phyloP scores from a whole-genome alignment of 92 coral and sea anemone genomes.

The Blastomussa wellsi region DNA sequence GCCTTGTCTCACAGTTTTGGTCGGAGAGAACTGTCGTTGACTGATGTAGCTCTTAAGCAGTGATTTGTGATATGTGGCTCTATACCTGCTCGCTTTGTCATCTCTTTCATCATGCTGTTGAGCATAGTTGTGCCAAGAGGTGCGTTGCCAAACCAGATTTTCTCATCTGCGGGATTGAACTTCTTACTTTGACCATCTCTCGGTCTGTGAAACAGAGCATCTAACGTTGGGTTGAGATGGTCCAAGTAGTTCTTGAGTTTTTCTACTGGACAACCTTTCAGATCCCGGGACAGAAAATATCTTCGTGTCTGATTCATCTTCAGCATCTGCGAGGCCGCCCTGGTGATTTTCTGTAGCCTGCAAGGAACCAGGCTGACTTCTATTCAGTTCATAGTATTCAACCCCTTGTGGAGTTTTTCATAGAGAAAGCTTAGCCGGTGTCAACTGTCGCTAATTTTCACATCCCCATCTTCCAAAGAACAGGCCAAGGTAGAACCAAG shows the following conservation, averaged over 20 bases:
- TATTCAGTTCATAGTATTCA: constrained; percentile 46
- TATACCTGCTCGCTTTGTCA: too few relatives aligned
- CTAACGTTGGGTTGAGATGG: constrained; percentile 42
- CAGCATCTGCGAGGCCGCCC: constrained; percentile 46
- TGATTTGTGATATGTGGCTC: too few relatives aligned
- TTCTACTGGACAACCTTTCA: constrained; percentile 32
- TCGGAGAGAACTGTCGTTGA: too few relatives aligned
- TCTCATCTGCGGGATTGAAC: too few relatives aligned
- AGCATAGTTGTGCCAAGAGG: too few relatives aligned
- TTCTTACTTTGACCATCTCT: too few relatives aligned
- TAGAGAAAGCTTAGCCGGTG: constrained; percentile 27
- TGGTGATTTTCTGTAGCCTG: constrained; percentile 47
- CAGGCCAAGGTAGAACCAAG: constrained; percentile 41
- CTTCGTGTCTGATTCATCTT: constrained; percentile 40
- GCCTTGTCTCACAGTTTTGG: too few relatives aligned
- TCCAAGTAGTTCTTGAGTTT: constrained; percentile 44
- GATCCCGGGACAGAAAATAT: constrained; percentile 23
- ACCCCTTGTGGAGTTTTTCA: constrained; percentile 47
- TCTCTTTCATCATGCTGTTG: too few relatives aligned
- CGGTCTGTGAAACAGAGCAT: constrained; percentile 48
- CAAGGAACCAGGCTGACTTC: constrained; percentile 23
- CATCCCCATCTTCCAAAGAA: constrained; percentile 40
- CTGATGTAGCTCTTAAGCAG: too few relatives aligned
- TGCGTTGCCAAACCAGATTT: too few relatives aligned
- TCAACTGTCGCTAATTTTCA: constrained; percentile 39